phyloP scores from a whole-genome alignment of 2,888 invertebrate species.

The Tetropium fuscum region DNA sequence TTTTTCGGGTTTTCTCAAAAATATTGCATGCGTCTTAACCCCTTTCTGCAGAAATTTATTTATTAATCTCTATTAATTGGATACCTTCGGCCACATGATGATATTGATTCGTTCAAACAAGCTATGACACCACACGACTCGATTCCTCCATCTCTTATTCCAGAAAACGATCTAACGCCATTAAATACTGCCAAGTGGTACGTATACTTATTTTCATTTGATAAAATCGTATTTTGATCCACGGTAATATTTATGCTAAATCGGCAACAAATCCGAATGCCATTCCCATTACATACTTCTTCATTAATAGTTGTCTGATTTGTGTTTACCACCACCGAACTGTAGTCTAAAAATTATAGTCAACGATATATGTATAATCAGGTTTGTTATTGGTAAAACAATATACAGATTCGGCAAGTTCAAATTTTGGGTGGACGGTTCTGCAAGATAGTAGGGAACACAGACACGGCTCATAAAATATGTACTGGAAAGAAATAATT shows the following conservation, averaged over 20 bases:
- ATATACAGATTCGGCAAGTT: too few relatives aligned
- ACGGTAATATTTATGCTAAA: slow-evolving; percentile 37
- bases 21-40: too few relatives aligned
- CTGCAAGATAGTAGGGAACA: too few relatives aligned
- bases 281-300: slow-evolving; percentile 42
- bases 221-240: slow-evolving; percentile 1
- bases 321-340: slow-evolving; percentile 34
- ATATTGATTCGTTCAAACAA: slow-evolving; percentile 65
- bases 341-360: slow-evolving; percentile 46
- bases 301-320: slow-evolving; percentile 24
- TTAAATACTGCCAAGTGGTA: slow-evolving; percentile 69
- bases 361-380: too few relatives aligned
- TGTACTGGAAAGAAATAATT: too few relatives aligned
- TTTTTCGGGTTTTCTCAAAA: too few relatives aligned
- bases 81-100: slow-evolving; percentile 66
- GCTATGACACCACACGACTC: slow-evolving; percentile 69
- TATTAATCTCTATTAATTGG: too few relatives aligned
- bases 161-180: slow-evolving; percentile 68
- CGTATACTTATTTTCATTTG: slow-evolving; percentile 55
- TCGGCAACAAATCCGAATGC: slow-evolving; percentile 39
- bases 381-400: too few relatives aligned
- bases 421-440: too few relatives aligned
- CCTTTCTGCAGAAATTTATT: too few relatives aligned
- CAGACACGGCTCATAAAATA: too few relatives aligned
- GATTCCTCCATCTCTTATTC: slow-evolving; percentile 66